These are phyloP conservation scores for Pemphredon lugubris DNA, from an alignment of 2,888 invertebrate species.

Conservation along the genomic window DNA sequence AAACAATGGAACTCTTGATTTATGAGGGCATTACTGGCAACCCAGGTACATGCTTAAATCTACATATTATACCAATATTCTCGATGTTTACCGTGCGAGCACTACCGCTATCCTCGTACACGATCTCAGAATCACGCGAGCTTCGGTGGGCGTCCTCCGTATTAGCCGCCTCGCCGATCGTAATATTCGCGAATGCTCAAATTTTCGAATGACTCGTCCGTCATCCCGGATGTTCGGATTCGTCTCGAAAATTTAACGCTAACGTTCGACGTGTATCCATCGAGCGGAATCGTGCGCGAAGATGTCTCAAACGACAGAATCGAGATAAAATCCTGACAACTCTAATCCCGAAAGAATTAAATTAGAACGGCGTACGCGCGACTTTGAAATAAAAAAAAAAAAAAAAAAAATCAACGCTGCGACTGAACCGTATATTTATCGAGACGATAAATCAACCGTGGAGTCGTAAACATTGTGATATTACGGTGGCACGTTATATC, in stretches of 20 bases:
- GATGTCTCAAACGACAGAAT: no score
- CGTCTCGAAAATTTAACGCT: no score
- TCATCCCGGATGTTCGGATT: neutral
- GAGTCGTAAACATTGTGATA: conserved; percentile 48
- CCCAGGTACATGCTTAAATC: conserved; percentile 70
- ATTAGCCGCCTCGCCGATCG: conserved; percentile 11
- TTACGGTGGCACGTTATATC: conserved; percentile 37
- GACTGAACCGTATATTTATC: no score
- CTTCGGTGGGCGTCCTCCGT: conserved; percentile 27
- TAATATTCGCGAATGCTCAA: neutral
- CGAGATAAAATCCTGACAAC: no score
- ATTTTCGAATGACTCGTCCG: neutral
- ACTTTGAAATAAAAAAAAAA: neutral
- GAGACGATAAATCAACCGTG: conserved; percentile 5
- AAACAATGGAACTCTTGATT: conserved; percentile 77
- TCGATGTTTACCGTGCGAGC: conserved; percentile 54
- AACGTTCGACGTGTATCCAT: no score
- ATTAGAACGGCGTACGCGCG: no score
- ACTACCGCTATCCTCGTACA: conserved; percentile 60
- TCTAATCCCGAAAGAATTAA: no score
- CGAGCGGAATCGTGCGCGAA: no score
- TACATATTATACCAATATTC: conserved; percentile 70
- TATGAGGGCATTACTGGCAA: conserved; percentile 76
- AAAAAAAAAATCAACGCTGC: neutral
- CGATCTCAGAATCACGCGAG: conserved; percentile 40